A percentile compares a stretch with the other conserved stretches of the same genome.
These are phyloP conservation scores for Eudyptes chrysolophus DNA, from an alignment of 2,113 vertebrate genomes.

Conservation along the genomic window DNA sequence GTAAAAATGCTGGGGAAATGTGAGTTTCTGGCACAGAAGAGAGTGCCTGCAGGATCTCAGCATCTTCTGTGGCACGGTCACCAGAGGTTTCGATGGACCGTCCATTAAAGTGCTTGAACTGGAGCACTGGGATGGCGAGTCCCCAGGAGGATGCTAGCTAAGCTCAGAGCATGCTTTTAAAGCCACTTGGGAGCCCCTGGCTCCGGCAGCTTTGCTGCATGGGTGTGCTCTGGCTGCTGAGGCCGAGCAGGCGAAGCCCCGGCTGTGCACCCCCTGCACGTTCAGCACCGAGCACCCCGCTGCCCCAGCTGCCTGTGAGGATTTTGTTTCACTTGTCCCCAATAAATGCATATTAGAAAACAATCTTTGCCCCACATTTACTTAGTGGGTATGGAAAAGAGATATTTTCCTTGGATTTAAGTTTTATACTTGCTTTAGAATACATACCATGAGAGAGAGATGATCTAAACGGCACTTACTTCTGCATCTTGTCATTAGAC, in stretches of 20 bases:
- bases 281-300: neutral
- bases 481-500: neutral
- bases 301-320: neutral
- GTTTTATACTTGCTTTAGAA: neutral
- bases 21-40: neutral
- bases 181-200: neutral
- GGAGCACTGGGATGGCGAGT: neutral
- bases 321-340: neutral
- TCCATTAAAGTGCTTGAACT: neutral
- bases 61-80: too few species aligned
- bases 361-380: rapidly evolving
- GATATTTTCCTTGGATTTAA: neutral
- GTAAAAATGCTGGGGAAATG: neutral
- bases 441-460: rapidly evolving
- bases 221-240: too few species aligned
- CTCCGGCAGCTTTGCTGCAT: neutral
- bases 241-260: neutral
- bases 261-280: neutral
- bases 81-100: rapidly evolving
- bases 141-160: neutral
- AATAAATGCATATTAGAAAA: neutral
- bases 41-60: neutral
- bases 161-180: neutral
- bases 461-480: neutral
- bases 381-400: too few species aligned